These are phyloP conservation scores for Drosophila kanekoi DNA, from an alignment of 2,888 invertebrate species.

Conservation along the genomic window DNA sequence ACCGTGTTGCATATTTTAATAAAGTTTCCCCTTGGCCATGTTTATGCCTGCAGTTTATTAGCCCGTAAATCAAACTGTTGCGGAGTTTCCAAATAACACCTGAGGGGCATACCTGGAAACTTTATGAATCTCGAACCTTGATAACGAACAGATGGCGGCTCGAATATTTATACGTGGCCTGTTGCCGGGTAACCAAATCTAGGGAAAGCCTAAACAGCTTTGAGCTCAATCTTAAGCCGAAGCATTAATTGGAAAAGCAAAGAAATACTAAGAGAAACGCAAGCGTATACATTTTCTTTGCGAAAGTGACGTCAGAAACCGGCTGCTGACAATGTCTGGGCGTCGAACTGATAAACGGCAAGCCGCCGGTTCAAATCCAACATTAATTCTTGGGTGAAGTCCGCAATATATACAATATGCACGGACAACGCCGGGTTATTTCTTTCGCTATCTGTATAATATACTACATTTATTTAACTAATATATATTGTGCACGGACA, in stretches of 20 bases:
- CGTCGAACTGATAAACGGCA: background rate
- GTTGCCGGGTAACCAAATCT: background rate
- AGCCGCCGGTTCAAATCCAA: too few species aligned
- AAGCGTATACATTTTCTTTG: too few species aligned
- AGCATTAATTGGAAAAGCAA: background rate
- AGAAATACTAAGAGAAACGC: too few species aligned
- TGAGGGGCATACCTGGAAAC: slow-evolving; percentile 35
- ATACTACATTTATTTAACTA: too few species aligned
- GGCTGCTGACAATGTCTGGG: too few species aligned
- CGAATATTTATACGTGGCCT: background rate
- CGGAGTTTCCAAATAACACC: slow-evolving; percentile 56
- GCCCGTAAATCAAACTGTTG: slow-evolving; percentile 67
- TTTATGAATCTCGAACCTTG: slow-evolving; percentile 53
- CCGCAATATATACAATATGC: too few species aligned
- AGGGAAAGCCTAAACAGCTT: slow-evolving; percentile 5
- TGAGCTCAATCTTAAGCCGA: background rate
- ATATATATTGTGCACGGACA: too few species aligned
- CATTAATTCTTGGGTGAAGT: too few species aligned
- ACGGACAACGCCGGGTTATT: too few species aligned
- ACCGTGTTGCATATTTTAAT: slow-evolving; percentile 76
- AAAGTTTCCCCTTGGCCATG: slow-evolving; percentile 57
- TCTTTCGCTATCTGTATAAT: too few species aligned
- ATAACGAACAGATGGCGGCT: slow-evolving; percentile 12
- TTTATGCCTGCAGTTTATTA: slow-evolving; percentile 73
- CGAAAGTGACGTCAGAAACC: too few species aligned